Evolutionary conservation across 2,797 vertebrate genomes (phyloP).

Genomic region (Brachyrhaphis roseni): DNA sequence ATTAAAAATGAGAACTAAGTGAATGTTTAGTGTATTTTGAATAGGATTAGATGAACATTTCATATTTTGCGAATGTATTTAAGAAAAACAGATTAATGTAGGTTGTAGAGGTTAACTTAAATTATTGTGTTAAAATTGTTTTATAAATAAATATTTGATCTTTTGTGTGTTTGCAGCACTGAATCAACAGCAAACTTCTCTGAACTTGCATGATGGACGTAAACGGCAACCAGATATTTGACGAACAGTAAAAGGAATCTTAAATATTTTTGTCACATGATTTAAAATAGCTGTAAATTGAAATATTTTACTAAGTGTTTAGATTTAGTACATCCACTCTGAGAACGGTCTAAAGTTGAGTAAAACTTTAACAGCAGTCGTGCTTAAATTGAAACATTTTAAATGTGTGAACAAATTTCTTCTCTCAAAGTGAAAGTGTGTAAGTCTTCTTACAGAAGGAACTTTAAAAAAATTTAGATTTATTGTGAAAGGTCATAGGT

Average conservation of each 20-base stretch:
- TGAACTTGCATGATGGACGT: not conserved
- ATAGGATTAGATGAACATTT: not conserved
- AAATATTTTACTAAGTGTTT: conserved; percentile 5
- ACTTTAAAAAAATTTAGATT: conserved; percentile 10
- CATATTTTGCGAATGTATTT: not conserved
- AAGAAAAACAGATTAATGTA: not conserved
- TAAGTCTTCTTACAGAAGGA: conserved; percentile 72
- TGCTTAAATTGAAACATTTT: conserved; percentile 1
- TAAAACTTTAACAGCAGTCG: not conserved
- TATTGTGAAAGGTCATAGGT: not conserved
- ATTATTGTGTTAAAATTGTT: not conserved
- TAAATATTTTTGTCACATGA: not conserved
- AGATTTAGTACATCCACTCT: conserved; percentile 7
- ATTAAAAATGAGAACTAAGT: not conserved
- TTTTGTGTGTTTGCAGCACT: not conserved
- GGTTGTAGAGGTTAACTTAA: too few species aligned
- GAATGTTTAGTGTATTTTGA: not conserved
- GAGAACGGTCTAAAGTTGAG: not conserved
- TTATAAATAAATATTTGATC: not conserved
- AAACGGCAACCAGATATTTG: not conserved
- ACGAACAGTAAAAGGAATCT: not conserved
- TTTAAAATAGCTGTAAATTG: not conserved
- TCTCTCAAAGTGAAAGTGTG: conserved; percentile 77
- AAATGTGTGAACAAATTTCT: conserved; percentile 20
- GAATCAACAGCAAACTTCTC: not conserved